Percentiles rank a stretch among this genome's conserved stretches.
Evolutionary conservation across 53 echinoderm and acorn worm genomes (phyloP).

Genomic region (Pentamera pediparva): DNA sequence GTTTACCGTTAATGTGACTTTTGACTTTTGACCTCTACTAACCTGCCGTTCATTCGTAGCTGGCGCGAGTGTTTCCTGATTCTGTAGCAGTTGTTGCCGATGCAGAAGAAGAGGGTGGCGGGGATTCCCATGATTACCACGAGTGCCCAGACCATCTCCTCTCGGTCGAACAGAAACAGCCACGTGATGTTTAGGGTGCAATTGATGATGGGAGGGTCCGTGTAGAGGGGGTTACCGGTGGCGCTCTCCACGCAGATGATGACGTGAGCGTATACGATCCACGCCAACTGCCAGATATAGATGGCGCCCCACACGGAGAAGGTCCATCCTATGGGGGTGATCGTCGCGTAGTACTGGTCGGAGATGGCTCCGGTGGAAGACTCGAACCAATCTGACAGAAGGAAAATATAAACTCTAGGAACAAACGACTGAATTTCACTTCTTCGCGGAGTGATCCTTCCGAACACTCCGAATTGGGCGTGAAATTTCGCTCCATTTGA

Average conservation of each 20-base stretch:
- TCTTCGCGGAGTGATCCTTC: no score
- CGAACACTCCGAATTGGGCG: no score
- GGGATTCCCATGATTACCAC: conserved; percentile 45
- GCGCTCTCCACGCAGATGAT: conserved; percentile 53
- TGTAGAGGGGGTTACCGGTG: conserved; percentile 56
- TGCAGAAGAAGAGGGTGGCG: conserved; percentile 43
- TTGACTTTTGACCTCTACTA: background rate
- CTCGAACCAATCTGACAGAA: conserved; percentile 60
- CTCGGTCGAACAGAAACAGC: conserved; percentile 68
- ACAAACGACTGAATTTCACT: no score
- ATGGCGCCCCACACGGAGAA: conserved; percentile 83
- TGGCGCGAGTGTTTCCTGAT: conserved; percentile 20
- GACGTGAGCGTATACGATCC: conserved; percentile 57
- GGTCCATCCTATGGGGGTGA: conserved; percentile 78
- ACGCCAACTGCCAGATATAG: conserved; percentile 60
- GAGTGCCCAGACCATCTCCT: conserved; percentile 55
- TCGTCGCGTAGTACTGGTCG: conserved; percentile 59
- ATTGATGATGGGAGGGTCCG: conserved; percentile 64
- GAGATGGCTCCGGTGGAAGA: conserved; percentile 71
- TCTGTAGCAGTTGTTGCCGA: conserved; percentile 21
- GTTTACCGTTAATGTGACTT: no score
- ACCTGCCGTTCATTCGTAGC: conserved; percentile 30
- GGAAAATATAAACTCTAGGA: no score
- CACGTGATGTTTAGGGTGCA: conserved; percentile 62
- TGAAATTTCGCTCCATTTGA: no score